A percentile compares a stretch with the other conserved stretches of the same genome.
These are phyloP conservation scores for Euura lappo DNA, from an alignment of 1,140 invertebrate species.

Conservation along the genomic window DNA sequence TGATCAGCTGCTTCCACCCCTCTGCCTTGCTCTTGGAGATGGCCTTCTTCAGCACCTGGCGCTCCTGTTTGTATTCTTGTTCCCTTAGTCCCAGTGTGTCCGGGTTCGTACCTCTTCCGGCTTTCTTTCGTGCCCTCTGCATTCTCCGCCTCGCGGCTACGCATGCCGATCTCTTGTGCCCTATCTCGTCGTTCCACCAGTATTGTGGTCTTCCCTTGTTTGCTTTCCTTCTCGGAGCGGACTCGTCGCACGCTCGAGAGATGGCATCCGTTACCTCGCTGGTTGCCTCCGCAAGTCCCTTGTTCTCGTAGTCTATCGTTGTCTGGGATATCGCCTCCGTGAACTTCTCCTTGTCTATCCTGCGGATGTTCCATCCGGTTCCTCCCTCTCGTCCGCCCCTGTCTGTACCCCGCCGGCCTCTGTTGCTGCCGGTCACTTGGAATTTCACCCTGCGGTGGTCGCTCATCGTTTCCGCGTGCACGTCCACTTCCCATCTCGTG, in stretches of 20 bases:
- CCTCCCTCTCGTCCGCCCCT: no score
- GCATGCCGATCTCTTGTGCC: slow-evolving; percentile 28
- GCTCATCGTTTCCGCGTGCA: slow-evolving; percentile 15
- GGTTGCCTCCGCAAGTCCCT: no score
- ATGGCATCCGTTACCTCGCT: no score
- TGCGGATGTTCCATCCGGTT: slow-evolving; percentile 16
- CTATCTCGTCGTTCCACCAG: slow-evolving; percentile 40
- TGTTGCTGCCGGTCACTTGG: no score
- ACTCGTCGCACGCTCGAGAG: slow-evolving; percentile 25
- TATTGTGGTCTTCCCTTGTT: slow-evolving; percentile 16
- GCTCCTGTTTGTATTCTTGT: slow-evolving; percentile 21
- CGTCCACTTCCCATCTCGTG: slow-evolving; percentile 18
- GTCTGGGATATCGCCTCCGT: slow-evolving; percentile 18
- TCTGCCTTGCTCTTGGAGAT: no score
- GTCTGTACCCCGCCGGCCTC: no score
- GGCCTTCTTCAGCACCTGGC: no score
- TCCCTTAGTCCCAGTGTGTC: slow-evolving; percentile 15
- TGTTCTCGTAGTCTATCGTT: no score
- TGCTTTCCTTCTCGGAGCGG: slow-evolving; percentile 13
- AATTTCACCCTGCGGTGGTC: slow-evolving; percentile 22
- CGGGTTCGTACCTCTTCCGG: slow-evolving; percentile 19
- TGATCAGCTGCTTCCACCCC: no score
- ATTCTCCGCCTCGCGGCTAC: slow-evolving; percentile 19
- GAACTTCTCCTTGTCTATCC: background rate
- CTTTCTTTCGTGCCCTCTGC: background rate